Evolutionary conservation across 2,113 vertebrate genomes (phyloP), one percentile per base, ranked within the genome.

Genomic region (Anhinga rufa): DNA sequence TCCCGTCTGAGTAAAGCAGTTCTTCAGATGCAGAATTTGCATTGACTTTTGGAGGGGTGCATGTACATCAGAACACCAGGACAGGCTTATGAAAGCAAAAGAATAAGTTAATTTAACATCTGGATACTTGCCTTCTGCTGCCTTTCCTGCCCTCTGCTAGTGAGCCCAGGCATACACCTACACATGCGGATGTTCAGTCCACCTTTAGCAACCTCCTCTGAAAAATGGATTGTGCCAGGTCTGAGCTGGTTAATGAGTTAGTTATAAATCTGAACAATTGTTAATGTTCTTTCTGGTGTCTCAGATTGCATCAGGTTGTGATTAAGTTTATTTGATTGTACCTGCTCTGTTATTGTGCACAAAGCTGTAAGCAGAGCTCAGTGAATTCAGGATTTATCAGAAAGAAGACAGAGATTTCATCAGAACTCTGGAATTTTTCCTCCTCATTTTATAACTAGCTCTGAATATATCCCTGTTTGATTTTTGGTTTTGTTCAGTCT

Each of bases 141-240:
- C 13, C 32, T 52, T 82, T 42, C 34, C 34, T 42, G 52, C 49
- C 6, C 17, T 55, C n/a, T 81, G 16, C 10, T 40, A 44, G 9
- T 20, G 46, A 81, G 28, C 31, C 17, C 16, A 32, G 32, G 11
- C 21, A 6, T 3, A 42, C 7, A 42, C 8, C 21, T 6, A 28
- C 9, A 17, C 13, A 24, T 1, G 17, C 0, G 1, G 44, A 9
- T 36, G 6, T 42, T 86, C 77, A 31, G 8, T 24, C 26, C 17
- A 2, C 25, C 15, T 44, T 54, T 22, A 34, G 14, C 28, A 52
- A 21, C 9, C 22, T n/a, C 42, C 34, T 69, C 74, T 74, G 85
- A 52, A 64, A 55, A 75, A 7, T 9, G 26, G 31, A 15, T 36
- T 54, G 20, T 42, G 7, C 21, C 5, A 0, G 36, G 24, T 55